phyloP scores from a whole-genome alignment of 2,888 invertebrate genomes.

The Strigamia transsilvanica region DNA sequence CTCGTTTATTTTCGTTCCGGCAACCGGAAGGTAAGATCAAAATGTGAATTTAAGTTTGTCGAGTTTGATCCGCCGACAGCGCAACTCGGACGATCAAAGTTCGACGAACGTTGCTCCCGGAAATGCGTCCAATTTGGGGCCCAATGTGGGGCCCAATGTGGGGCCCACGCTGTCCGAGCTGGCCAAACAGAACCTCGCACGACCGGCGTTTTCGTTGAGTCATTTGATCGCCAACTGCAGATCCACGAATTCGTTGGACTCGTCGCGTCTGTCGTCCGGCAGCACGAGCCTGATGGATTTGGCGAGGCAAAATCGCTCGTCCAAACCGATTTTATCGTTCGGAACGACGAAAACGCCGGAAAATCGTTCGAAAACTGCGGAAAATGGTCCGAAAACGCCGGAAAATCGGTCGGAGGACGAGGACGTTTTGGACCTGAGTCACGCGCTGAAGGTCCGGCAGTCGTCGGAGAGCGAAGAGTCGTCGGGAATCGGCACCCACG shows the following conservation, averaged over 20 bases:
- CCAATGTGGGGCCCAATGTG: not conserved
- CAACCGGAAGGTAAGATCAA: conserved; percentile 68
- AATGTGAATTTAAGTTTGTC: conserved; percentile 35
- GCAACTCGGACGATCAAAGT: not conserved
- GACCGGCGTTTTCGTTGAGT: not conserved
- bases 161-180: not conserved
- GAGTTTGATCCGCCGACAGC: not conserved
- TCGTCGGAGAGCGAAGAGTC: not conserved
- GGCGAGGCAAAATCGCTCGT: not conserved
- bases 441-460: not conserved
- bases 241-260: no score
- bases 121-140: not conserved
- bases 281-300: not conserved
- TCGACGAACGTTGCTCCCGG: conserved; percentile 48
- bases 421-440: conserved; percentile 1
- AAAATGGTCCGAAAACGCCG: no score
- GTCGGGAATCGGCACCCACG: not conserved
- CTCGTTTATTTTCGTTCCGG: conserved; percentile 59
- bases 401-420: not conserved
- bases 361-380: no score
- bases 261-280: not conserved
- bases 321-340: not conserved
- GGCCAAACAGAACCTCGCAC: conserved; percentile 13
- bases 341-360: no score
- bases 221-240: not conserved